Evolutionary conservation across 2,797 vertebrate species (phyloP).

Genomic region (Acipenser oxyrinchus): DNA sequence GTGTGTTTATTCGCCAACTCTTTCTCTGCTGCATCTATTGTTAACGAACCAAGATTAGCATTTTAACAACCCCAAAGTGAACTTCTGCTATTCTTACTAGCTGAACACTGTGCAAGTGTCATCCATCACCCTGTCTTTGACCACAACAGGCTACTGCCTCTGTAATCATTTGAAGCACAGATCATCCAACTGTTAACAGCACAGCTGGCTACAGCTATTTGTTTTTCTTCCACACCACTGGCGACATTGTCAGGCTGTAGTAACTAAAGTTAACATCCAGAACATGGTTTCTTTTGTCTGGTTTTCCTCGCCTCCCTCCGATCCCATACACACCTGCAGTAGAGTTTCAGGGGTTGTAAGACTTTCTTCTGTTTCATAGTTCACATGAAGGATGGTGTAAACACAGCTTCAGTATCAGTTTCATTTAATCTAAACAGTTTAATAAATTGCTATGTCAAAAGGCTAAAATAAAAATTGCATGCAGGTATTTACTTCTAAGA

Average conservation of each 20-base stretch:
- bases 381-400: conserved; percentile 23
- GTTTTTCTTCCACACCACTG: conserved; percentile 60
- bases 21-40: conserved; percentile 45
- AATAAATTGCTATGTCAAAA: too few species aligned
- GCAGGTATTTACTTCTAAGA: too few species aligned
- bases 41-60: conserved; percentile 64
- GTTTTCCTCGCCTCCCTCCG: conserved; percentile 36
- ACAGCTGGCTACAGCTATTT: conserved; percentile 73
- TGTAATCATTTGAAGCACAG: conserved; percentile 56
- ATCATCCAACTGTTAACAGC: conserved; percentile 66
- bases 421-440: too few species aligned
- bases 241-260: conserved; percentile 68
- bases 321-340: conserved; percentile 57
- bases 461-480: too few species aligned
- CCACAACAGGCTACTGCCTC: conserved; percentile 68
- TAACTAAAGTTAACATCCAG: conserved; percentile 70
- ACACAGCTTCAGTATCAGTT: too few species aligned
- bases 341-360: conserved; percentile 38
- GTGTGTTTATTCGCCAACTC: conserved; percentile 39
- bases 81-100: conserved; percentile 57
- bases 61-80: conserved; percentile 72
- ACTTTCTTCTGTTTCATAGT: conserved; percentile 51
- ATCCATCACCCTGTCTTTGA: conserved; percentile 71
- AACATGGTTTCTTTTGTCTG: conserved; percentile 56
- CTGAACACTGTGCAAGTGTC: conserved; percentile 56